Conservation (phyloP, 53 echinoderm and acorn worm genomes). For the Holothuria scabra region DNA sequence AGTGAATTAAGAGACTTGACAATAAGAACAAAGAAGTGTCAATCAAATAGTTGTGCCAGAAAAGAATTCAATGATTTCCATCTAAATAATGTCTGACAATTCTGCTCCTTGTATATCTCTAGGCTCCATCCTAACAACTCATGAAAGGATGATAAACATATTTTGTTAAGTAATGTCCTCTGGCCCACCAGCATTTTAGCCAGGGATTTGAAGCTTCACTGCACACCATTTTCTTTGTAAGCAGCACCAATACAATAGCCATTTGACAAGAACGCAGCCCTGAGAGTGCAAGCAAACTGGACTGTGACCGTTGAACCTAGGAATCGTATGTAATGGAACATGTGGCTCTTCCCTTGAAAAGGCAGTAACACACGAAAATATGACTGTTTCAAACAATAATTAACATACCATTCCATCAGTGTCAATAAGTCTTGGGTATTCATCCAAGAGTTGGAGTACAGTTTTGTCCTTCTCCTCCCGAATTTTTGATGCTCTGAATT, state of each 20-base stretch:
- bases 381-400: not conserved
- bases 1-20: slow-evolving; percentile 4
- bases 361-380: slow-evolving; percentile 8
- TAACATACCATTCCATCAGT: slow-evolving; percentile 20
- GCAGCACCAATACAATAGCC: no score
- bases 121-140: slow-evolving; percentile 20
- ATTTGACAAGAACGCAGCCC: no score
- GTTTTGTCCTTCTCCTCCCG: slow-evolving; percentile 23
- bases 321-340: no score
- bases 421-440: slow-evolving; percentile 17
- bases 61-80: slow-evolving; percentile 15
- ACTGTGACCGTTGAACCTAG: no score
- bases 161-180: no score
- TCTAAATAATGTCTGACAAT: not conserved
- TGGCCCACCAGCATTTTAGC: no score
- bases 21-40: slow-evolving; percentile 15
- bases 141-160: no score
- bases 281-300: no score
- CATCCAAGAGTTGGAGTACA: slow-evolving; percentile 7
- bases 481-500: slow-evolving; percentile 1
- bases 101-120: no score
- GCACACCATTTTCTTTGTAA: no score
- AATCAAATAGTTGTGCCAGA: slow-evolving; percentile 15
- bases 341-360: not conserved
- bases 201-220: no score